These are phyloP conservation scores for Enoplolaimus lenunculus DNA, from an alignment of 2,888 invertebrate genomes.

Conservation along the genomic window DNA sequence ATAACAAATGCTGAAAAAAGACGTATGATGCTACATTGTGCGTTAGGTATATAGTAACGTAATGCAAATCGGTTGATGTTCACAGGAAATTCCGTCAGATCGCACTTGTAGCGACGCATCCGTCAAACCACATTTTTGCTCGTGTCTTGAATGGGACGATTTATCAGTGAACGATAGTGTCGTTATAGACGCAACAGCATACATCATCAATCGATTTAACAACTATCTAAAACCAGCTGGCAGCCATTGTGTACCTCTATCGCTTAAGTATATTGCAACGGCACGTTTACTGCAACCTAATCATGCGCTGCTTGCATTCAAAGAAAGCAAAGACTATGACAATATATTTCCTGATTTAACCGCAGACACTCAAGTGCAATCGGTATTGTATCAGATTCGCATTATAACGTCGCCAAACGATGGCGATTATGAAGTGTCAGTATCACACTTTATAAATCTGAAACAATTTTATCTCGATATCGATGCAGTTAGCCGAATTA, in stretches of 20 bases:
- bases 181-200: conserved; percentile 27
- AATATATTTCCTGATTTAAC: conserved; percentile 15
- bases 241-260: not conserved
- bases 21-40: too few species aligned
- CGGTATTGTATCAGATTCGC: conserved; percentile 31
- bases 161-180: conserved; percentile 23
- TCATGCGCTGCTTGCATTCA: conserved; percentile 28
- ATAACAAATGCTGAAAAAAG: too few species aligned
- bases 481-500: conserved; percentile 36
- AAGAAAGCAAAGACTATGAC: conserved; percentile 30
- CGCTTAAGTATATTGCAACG: conserved; percentile 28
- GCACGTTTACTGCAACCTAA: conserved; percentile 30
- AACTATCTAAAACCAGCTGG: conserved; percentile 24
- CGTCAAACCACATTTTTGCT: conserved; percentile 23
- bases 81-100: conserved; percentile 21
- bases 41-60: too few species aligned
- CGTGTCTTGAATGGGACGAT: conserved; percentile 19
- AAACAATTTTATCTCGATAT: conserved; percentile 24
- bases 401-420: conserved; percentile 33
- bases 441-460: conserved; percentile 24
- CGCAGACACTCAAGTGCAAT: conserved; percentile 25
- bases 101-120: conserved; percentile 19
- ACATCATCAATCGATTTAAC: conserved; percentile 30
- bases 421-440: conserved; percentile 36
- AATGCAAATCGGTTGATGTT: too few species aligned